Conservation (phyloP, 2,888 invertebrate species). For the Helleia helle region DNA sequence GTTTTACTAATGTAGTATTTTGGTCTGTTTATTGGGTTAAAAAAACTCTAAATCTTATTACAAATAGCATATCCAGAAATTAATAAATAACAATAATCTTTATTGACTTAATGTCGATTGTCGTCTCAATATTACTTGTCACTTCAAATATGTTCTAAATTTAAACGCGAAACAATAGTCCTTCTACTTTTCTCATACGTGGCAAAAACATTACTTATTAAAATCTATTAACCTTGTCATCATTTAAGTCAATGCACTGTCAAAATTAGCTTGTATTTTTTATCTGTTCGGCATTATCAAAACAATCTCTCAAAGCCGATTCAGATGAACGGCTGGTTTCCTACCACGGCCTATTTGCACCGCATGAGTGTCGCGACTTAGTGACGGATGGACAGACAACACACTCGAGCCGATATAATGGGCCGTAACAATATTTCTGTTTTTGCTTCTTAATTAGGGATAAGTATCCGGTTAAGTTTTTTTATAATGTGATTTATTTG, state of each 20-base stretch:
- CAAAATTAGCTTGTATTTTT: slow-evolving; percentile 10
- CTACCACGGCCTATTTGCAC: slow-evolving; percentile 44
- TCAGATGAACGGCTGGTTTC: slow-evolving; percentile 53
- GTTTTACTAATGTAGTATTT: no score
- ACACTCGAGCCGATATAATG: slow-evolving; percentile 41
- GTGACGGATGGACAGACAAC: slow-evolving; percentile 35
- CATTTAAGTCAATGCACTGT: slow-evolving; percentile 1
- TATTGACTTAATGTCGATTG: no score
- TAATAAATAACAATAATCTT: no score
- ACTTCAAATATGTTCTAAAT: no score
- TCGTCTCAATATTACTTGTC: no score
- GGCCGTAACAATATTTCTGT: slow-evolving; percentile 49
- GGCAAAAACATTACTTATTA: not conserved
- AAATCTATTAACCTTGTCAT: slow-evolving; percentile 7
- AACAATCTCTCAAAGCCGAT: slow-evolving; percentile 28
- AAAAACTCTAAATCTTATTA: no score
- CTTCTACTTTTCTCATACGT: no score
- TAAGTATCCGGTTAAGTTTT: slow-evolving; percentile 43
- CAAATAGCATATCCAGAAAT: no score
- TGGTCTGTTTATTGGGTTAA: no score
- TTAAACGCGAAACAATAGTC: not conserved
- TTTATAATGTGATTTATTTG: slow-evolving; percentile 8
- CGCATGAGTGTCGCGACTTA: slow-evolving; percentile 23
- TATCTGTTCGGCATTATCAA: slow-evolving; percentile 19
- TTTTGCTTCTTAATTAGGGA: slow-evolving; percentile 61